Percentiles rank a stretch among this genome's conserved stretches.
Evolutionary conservation across 2,113 vertebrate genomes (phyloP).

Genomic region (Ramphastos sulfuratus): DNA sequence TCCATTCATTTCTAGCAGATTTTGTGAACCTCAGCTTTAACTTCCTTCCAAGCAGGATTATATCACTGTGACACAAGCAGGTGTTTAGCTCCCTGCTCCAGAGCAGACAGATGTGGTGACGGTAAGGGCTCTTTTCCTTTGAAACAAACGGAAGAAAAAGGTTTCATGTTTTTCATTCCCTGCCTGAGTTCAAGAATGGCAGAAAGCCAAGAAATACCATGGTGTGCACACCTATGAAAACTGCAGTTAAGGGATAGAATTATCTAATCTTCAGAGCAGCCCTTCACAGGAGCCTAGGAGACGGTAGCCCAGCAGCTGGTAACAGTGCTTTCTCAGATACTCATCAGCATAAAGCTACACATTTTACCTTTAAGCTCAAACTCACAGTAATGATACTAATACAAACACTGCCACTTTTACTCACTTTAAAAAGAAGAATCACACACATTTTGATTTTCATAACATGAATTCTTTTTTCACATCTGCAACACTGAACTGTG

Average conservation of each 20-base stretch:
- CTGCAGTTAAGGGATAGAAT: neutral
- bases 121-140: neutral
- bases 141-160: neutral
- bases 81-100: neutral
- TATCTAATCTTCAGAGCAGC: neutral
- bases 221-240: neutral
- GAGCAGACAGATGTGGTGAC: neutral
- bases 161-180: neutral
- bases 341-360: neutral
- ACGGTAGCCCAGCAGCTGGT: neutral
- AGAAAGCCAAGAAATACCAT: neutral
- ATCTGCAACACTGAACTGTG: neutral
- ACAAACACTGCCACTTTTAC: neutral
- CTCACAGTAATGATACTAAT: neutral
- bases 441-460: neutral
- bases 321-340: neutral
- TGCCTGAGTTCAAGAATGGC: neutral
- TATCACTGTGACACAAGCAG: accelerated
- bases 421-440: neutral
- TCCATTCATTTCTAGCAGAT: neutral
- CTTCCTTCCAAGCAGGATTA: neutral
- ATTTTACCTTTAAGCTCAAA: neutral
- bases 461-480: neutral
- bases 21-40: neutral
- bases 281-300: neutral